Evolutionary conservation across 2,113 vertebrate genomes (phyloP).

Genomic region (Turdus rufiventris): DNA sequence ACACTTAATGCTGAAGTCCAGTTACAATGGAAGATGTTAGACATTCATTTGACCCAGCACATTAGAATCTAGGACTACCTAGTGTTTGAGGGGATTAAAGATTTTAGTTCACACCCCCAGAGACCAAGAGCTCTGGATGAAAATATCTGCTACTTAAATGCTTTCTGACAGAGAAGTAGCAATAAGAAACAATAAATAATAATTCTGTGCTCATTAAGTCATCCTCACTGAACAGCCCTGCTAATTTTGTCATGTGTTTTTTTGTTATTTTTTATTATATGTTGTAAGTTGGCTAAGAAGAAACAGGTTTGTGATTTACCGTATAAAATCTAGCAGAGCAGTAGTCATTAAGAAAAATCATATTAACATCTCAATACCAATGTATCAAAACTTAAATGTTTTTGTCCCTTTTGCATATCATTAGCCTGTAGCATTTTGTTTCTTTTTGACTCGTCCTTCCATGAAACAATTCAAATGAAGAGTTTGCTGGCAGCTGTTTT

Average conservation of each 20-base stretch:
- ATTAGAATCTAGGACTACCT: neutral
- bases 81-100: neutral
- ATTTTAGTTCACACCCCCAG: neutral
- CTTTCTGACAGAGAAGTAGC: neutral
- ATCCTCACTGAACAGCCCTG: constrained; percentile 54
- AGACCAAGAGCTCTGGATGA: neutral
- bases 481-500: constrained; percentile 67
- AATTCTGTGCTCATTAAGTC: constrained; percentile 69
- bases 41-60: neutral
- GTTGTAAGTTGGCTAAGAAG: constrained; percentile 66
- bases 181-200: constrained; percentile 66
- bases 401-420: constrained; percentile 62
- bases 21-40: neutral
- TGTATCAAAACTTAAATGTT: constrained; percentile 66
- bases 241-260: constrained; percentile 61
- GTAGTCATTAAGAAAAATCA: constrained; percentile 41
- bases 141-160: neutral
- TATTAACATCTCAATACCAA: constrained; percentile 75
- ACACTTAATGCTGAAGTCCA: neutral
- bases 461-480: constrained; percentile 48
- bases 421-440: constrained; percentile 27
- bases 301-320: constrained; percentile 61
- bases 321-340: constrained; percentile 41
- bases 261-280: constrained; percentile 65
- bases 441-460: constrained; percentile 43